phyloP scores from a whole-genome alignment of 2,797 vertebrate species.

The Anguilla pacifica region DNA sequence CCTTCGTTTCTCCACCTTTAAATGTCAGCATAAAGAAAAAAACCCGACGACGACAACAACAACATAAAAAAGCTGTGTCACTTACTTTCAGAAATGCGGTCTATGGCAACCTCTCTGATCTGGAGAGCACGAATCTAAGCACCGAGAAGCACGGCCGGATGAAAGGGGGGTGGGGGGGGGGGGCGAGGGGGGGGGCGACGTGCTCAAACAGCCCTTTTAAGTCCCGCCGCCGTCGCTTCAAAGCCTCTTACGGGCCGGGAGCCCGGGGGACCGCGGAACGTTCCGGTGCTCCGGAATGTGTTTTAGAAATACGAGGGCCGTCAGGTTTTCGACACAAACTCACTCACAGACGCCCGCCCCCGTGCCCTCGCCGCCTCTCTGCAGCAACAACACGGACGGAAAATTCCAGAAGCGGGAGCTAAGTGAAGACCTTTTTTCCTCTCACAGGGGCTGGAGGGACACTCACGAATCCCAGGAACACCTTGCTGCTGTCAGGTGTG shows the following conservation, averaged over 20 bases:
- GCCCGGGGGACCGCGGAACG: conserved; percentile 32
- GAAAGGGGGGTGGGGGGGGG: background rate
- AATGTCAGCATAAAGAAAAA: background rate
- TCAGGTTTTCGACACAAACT: background rate
- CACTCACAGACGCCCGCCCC: background rate
- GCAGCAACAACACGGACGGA: background rate
- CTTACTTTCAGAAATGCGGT: background rate
- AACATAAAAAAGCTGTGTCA: background rate
- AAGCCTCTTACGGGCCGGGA: conserved; percentile 33
- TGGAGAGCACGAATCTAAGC: background rate
- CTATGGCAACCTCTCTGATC: background rate
- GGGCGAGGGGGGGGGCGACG: background rate
- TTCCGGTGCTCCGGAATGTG: background rate
- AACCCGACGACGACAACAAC: no score
- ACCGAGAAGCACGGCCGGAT: background rate
- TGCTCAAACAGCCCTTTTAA: conserved; percentile 31
- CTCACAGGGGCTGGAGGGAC: no score
- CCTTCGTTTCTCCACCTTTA: background rate
- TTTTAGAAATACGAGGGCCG: background rate
- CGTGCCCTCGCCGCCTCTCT: background rate
- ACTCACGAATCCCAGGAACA: background rate
- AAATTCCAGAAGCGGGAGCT: background rate
- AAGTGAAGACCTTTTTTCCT: background rate
- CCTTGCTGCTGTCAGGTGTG: background rate
- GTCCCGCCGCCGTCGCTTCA: conserved; percentile 30